phyloP scores from a whole-genome alignment of 2,888 invertebrate genomes.

The Amphimallon solstitiale region DNA sequence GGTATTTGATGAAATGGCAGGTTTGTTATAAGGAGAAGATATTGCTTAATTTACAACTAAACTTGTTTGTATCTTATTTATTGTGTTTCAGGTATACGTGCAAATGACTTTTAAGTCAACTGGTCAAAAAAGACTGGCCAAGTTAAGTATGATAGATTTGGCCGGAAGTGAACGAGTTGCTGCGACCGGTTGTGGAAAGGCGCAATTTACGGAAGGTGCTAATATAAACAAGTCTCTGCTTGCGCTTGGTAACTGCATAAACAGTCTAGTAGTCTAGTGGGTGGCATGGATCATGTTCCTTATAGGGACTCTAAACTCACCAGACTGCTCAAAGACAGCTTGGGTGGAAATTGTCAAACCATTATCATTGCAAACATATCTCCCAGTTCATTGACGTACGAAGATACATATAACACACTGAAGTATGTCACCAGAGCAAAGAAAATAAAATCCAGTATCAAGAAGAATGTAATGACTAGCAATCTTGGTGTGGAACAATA shows the following conservation, averaged over 20 bases:
- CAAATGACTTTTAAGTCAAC: slow-evolving; percentile 73
- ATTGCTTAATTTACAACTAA: too few relatives aligned
- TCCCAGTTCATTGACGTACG: slow-evolving; percentile 79
- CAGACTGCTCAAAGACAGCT: slow-evolving; percentile 87
- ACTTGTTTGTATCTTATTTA: too few relatives aligned
- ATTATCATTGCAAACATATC: slow-evolving; percentile 95
- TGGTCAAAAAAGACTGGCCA: slow-evolving; percentile 80
- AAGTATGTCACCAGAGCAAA: slow-evolving; percentile 87
- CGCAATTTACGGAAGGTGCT: slow-evolving; percentile 90
- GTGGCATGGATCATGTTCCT: slow-evolving; percentile 85
- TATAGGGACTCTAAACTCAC: slow-evolving; percentile 92
- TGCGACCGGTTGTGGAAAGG: slow-evolving; percentile 83
- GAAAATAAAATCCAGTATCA: slow-evolving; percentile 77
- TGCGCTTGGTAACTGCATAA: slow-evolving; percentile 90
- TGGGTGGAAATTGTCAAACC: slow-evolving; percentile 93
- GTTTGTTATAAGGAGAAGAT: too few relatives aligned
- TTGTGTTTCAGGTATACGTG: slow-evolving; percentile 75
- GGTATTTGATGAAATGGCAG: too few relatives aligned
- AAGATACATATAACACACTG: slow-evolving; percentile 93
- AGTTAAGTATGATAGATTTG: slow-evolving; percentile 93
- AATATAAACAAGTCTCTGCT: slow-evolving; percentile 92
- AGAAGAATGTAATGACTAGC: slow-evolving; percentile 78
- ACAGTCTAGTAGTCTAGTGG: slow-evolving; percentile 86
- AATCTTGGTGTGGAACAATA: slow-evolving; percentile 77
- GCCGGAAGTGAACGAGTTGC: slow-evolving; percentile 94